Conservation (phyloP, 2,888 invertebrate genomes). For the Molanna angustata region DNA sequence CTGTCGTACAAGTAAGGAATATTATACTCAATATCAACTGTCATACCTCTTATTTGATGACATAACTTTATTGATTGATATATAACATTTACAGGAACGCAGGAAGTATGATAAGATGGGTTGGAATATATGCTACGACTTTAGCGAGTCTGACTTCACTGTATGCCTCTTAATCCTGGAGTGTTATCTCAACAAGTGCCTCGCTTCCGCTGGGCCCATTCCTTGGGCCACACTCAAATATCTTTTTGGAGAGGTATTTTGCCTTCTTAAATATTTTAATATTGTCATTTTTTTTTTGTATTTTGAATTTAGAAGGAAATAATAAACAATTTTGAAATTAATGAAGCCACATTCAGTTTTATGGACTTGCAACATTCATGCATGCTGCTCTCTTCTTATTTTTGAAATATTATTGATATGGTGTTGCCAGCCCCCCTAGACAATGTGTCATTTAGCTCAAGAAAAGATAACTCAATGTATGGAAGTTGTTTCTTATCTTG, state of each 20-base stretch:
- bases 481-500: too few relatives aligned
- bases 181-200: constrained; percentile 76
- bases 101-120: constrained; percentile 92
- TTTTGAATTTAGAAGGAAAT: too few relatives aligned
- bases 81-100: constrained; percentile 61
- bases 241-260: constrained; percentile 79
- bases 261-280: too few relatives aligned
- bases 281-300: constrained; percentile 8
- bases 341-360: background rate
- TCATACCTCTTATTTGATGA: too few relatives aligned
- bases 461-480: too few relatives aligned
- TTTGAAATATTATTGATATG: too few relatives aligned
- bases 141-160: constrained; percentile 89
- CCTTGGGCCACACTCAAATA: constrained; percentile 93
- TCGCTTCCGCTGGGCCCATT: constrained; percentile 59
- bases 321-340: background rate
- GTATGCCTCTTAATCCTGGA: constrained; percentile 84
- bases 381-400: too few relatives aligned
- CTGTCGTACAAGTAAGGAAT: constrained; percentile 78
- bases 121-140: constrained; percentile 93
- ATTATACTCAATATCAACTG: background rate
- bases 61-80: too few relatives aligned
- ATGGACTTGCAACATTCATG: too few relatives aligned
- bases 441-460: too few relatives aligned
- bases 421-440: too few relatives aligned